Conservation (phyloP, 2,888 invertebrate species). For the Rapana venosa region DNA sequence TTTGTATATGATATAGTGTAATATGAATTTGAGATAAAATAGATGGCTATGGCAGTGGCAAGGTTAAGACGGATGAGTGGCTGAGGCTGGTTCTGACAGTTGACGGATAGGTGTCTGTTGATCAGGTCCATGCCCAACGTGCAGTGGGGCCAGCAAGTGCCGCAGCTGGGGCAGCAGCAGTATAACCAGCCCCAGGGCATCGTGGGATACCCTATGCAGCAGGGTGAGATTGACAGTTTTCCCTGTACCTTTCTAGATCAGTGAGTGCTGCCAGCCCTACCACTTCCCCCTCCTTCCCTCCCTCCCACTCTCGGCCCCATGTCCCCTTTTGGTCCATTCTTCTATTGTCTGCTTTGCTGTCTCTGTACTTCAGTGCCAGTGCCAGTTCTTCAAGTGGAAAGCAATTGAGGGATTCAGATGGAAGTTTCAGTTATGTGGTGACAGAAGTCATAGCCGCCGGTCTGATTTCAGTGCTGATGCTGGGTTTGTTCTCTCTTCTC, state of each 20-base stretch:
- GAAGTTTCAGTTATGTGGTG: too few relatives aligned
- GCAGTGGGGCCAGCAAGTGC: conserved; percentile 66
- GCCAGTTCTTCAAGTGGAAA: too few relatives aligned
- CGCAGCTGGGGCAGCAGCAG: conserved; percentile 70
- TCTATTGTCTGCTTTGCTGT: too few relatives aligned
- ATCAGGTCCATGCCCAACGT: conserved; percentile 55
- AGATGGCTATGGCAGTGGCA: too few relatives aligned
- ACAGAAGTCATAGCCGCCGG: too few relatives aligned
- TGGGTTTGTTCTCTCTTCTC: too few relatives aligned
- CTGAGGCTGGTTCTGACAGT: conserved; percentile 3
- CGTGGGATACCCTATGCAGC: conserved; percentile 70
- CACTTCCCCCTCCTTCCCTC: not conserved
- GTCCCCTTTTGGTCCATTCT: not conserved
- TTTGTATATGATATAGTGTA: too few relatives aligned
- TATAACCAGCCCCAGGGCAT: conserved; percentile 65
- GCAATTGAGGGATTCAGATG: too few relatives aligned
- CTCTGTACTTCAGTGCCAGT: too few relatives aligned
- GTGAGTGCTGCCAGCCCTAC: conserved; percentile 45
- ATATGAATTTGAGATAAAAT: too few relatives aligned
- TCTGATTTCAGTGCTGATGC: too few relatives aligned
- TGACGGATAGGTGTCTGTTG: conserved; percentile 30
- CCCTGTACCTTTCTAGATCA: conserved; percentile 55
- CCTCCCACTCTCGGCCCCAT: not conserved
- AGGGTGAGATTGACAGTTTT: conserved; percentile 63
- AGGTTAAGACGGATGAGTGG: too few relatives aligned